These are phyloP conservation scores for Halcyon chelicuti DNA, from an alignment of 2,797 vertebrate species.

Conservation along the genomic window DNA sequence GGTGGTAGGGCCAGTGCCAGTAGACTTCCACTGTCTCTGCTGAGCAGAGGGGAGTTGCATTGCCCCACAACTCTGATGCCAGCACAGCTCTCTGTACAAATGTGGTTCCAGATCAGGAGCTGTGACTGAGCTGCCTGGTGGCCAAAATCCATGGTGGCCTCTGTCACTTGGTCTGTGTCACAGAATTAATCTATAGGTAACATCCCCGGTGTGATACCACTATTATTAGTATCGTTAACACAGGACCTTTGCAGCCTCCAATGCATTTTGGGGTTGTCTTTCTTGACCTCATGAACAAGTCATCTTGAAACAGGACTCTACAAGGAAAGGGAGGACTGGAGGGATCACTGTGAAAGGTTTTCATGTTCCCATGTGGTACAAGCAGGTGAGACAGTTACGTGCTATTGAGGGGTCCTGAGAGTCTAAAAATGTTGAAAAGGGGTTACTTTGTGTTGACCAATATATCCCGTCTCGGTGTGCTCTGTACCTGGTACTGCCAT, in stretches of 20 bases:
- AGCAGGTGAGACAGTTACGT: neutral
- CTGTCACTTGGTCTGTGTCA: neutral
- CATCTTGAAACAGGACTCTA: neutral
- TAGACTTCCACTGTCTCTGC: accelerated
- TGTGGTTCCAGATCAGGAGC: neutral
- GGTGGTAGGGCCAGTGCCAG: neutral
- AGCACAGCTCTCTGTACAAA: accelerated
- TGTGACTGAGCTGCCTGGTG: accelerated
- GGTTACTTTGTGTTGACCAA: neutral
- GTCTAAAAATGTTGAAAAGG: neutral
- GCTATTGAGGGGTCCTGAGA: neutral
- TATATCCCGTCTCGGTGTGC: neutral
- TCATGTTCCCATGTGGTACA: accelerated
- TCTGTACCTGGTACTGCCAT: neutral
- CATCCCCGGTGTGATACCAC: neutral
- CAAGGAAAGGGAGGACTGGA: neutral
- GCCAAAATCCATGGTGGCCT: neutral
- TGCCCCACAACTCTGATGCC: neutral
- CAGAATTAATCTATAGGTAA: accelerated
- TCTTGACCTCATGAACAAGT: neutral
- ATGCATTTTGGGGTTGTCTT: neutral
- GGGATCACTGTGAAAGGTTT: neutral
- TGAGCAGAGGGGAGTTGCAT: accelerated
- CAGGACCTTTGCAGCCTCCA: accelerated
- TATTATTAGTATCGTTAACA: accelerated